Percentiles rank a stretch among this genome's conserved stretches.
phyloP scores from a whole-genome alignment of 2,888 invertebrate species.

The Nesidiocoris tenuis region DNA sequence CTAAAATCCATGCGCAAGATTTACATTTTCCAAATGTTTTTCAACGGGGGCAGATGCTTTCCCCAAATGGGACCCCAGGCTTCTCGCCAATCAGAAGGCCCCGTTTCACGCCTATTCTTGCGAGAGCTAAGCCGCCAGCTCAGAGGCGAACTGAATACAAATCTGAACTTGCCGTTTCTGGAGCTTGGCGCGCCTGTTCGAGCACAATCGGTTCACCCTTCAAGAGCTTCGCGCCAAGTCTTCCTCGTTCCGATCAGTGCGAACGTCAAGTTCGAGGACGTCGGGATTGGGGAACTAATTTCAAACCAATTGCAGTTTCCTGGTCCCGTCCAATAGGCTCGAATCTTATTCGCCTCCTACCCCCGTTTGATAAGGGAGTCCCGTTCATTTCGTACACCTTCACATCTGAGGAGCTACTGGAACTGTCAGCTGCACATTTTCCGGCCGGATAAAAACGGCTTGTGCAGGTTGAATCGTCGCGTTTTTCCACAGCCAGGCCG shows the following conservation, averaged over 20 bases:
- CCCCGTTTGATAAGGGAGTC: background rate
- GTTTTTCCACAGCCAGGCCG: too few relatives aligned
- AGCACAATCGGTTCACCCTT: background rate
- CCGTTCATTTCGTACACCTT: background rate
- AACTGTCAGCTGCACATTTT: background rate
- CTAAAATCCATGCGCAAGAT: too few relatives aligned
- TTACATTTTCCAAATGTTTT: too few relatives aligned
- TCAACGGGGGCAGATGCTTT: too few relatives aligned
- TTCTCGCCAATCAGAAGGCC: background rate
- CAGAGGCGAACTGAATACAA: background rate
- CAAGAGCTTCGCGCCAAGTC: background rate
- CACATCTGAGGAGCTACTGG: background rate
- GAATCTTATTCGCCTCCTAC: background rate
- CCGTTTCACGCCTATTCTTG: background rate
- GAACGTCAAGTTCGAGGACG: background rate
- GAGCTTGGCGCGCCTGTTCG: background rate
- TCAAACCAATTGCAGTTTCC: background rate
- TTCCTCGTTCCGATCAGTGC: background rate
- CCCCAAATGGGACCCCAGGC: background rate
- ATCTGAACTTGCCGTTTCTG: background rate
- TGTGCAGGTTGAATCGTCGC: background rate
- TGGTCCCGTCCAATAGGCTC: background rate
- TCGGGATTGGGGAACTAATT: background rate
- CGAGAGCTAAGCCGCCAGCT: background rate
- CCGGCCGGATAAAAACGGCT: background rate